phyloP scores from a whole-genome alignment of 2,113 vertebrate species.

The Ardeotis arabs region DNA sequence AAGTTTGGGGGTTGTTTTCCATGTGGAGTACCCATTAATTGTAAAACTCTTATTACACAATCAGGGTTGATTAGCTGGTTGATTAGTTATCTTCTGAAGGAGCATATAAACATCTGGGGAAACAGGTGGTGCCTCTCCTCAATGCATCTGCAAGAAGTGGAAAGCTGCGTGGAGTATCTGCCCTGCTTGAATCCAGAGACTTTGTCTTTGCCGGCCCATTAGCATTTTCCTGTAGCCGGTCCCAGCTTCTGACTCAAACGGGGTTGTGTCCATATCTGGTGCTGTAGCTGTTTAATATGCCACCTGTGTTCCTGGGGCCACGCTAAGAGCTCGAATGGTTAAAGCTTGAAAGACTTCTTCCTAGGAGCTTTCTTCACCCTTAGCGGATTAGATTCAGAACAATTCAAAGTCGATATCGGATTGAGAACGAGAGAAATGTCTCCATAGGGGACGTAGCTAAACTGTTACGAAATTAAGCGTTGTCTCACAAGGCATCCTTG shows the following conservation, averaged over 20 bases:
- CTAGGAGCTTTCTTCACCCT: background rate
- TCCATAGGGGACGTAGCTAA: background rate
- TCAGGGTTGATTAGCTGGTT: constrained; percentile 13
- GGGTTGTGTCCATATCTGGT: background rate
- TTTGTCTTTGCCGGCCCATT: background rate
- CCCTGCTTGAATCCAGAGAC: background rate
- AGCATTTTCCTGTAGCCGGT: background rate
- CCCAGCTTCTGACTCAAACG: background rate
- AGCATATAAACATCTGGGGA: background rate
- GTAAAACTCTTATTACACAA: background rate
- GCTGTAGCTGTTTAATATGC: background rate
- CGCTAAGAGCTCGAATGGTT: background rate
- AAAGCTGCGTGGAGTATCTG: background rate
- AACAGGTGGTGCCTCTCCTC: constrained; percentile 20
- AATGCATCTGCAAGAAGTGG: constrained; percentile 1
- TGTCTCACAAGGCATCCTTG: background rate
- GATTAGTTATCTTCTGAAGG: constrained; percentile 12
- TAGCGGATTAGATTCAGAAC: background rate
- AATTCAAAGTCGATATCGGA: background rate
- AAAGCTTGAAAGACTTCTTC: background rate
- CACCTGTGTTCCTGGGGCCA: background rate
- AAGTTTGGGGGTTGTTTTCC: background rate
- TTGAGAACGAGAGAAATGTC: background rate
- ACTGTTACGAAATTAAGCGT: background rate
- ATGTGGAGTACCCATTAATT: background rate